A percentile compares a stretch with the other conserved stretches of the same genome.
These are phyloP conservation scores for Aphelocoma coerulescens DNA, from an alignment of 2,113 vertebrate genomes.

Conservation along the genomic window DNA sequence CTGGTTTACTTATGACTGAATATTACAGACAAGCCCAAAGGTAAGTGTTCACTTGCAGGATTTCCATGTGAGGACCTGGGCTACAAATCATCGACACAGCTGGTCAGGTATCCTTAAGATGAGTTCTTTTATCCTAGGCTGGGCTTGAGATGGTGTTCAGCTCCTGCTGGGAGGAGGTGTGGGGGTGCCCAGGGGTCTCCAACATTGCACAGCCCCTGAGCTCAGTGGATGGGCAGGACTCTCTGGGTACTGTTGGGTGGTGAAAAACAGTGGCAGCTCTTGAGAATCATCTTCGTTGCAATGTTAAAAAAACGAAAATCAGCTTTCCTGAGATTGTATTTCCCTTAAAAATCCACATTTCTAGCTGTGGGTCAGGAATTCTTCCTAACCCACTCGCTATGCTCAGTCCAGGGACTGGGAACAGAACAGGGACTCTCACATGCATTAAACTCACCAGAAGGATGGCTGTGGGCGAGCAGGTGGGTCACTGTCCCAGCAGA, in stretches of 20 bases:
- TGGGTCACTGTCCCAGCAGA: background rate
- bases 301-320: background rate
- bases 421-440: rapidly evolving
- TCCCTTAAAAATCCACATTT: background rate
- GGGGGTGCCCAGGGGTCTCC: rapidly evolving
- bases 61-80: background rate
- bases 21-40: background rate
- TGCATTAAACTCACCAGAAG: background rate
- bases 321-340: background rate
- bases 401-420: background rate
- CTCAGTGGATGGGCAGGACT: background rate
- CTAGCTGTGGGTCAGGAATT: background rate
- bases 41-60: background rate
- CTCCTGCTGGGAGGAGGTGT: background rate
- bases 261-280: background rate
- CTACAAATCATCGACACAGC: background rate
- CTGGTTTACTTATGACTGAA: background rate
- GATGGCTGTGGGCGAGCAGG: background rate
- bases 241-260: background rate
- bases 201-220: background rate
- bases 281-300: background rate
- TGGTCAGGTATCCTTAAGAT: background rate
- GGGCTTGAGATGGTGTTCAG: background rate
- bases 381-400: background rate
- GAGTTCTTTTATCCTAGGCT: background rate